Evolutionary conservation across 2,888 invertebrate genomes (phyloP).

Genomic region (Volucella inanis): DNA sequence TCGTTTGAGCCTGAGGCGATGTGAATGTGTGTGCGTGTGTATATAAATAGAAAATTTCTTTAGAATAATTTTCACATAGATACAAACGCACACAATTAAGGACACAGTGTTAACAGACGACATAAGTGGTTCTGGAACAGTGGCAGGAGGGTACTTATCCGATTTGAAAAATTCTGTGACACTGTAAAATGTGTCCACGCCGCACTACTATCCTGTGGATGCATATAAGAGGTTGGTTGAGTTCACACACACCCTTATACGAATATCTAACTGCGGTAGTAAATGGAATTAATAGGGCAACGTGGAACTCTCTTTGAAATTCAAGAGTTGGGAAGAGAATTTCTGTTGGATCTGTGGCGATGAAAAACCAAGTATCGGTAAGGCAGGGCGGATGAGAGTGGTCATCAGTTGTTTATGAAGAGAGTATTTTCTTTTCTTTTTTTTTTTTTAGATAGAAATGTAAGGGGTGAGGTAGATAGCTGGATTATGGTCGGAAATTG

Average conservation of each 20-base stretch:
- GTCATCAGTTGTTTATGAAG: background rate
- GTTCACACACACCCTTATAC: constrained; percentile 28
- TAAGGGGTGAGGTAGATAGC: too few relatives aligned
- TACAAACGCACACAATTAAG: constrained; percentile 33
- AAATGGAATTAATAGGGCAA: constrained; percentile 6
- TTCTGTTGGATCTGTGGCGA: background rate
- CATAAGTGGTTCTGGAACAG: constrained; percentile 33
- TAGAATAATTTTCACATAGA: constrained; percentile 25
- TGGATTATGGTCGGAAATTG: too few relatives aligned
- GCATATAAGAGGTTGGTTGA: constrained; percentile 53
- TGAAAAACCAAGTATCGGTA: constrained; percentile 73
- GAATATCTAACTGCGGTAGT: background rate
- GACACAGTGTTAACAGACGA: background rate
- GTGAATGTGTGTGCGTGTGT: constrained; percentile 17
- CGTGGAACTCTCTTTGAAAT: background rate
- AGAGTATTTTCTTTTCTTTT: background rate
- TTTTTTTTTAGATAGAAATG: background rate
- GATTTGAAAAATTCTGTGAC: constrained; percentile 76
- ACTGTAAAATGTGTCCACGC: constrained; percentile 76
- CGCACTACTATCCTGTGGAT: constrained; percentile 42
- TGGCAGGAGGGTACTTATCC: constrained; percentile 67
- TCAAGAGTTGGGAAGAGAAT: constrained; percentile 21
- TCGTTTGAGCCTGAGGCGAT: constrained; percentile 70
- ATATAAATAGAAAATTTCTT: constrained; percentile 41
- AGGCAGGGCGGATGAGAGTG: constrained; percentile 32